phyloP scores from a whole-genome alignment of 2,888 invertebrate species.

The Dichetophora obliterata region DNA sequence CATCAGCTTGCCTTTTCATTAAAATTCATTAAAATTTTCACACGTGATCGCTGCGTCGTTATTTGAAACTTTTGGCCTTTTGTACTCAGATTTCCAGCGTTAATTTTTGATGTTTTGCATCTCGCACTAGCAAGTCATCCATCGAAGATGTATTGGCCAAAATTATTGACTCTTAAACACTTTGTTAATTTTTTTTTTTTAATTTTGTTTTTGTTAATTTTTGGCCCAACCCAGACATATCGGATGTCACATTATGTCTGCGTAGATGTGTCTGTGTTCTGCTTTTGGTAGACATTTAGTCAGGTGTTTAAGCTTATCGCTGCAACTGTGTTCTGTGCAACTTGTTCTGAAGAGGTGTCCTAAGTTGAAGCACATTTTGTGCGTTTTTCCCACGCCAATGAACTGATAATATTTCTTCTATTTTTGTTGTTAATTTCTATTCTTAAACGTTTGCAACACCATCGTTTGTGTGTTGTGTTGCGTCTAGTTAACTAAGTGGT shows the following conservation, averaged over 20 bases:
- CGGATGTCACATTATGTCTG: conserved; percentile 27
- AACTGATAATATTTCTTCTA: background rate
- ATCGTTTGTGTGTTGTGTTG: too few relatives aligned
- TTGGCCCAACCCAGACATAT: conserved; percentile 20
- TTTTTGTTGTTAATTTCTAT: background rate
- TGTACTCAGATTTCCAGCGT: conserved; percentile 29
- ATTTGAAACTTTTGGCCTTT: conserved; percentile 34
- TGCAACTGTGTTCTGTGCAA: background rate
- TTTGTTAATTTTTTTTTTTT: background rate
- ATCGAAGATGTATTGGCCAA: background rate
- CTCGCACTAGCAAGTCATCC: background rate
- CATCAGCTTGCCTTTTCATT: background rate
- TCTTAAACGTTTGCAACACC: too few relatives aligned
- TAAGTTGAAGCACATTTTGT: background rate
- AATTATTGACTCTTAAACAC: too few relatives aligned
- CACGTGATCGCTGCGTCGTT: conserved; percentile 30
- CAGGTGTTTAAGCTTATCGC: background rate
- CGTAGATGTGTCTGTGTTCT: background rate
- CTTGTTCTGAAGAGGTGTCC: background rate
- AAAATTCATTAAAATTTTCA: conserved; percentile 36
- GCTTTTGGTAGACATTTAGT: background rate
- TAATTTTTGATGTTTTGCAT: background rate
- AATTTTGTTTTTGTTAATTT: too few relatives aligned
- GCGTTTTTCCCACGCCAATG: conserved; percentile 1
- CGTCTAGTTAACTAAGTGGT: conserved; percentile 48